A percentile compares a stretch with the other conserved stretches of the same genome.
Evolutionary conservation across 2,797 vertebrate species (phyloP).

Genomic region (Chelonia mydas): DNA sequence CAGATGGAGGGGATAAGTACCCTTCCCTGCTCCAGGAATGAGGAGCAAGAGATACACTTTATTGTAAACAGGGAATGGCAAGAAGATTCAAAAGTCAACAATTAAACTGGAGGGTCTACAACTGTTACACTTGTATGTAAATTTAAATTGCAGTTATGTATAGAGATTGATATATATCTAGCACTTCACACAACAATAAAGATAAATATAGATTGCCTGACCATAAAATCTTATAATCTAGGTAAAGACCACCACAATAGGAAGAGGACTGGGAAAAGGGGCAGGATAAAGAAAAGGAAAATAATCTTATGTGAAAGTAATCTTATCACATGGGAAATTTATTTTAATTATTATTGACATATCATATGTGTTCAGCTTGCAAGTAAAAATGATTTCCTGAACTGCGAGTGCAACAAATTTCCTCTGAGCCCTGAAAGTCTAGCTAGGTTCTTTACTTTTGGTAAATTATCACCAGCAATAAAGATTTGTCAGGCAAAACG

Average conservation of each 20-base stretch:
- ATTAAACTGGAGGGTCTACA: fast-evolving
- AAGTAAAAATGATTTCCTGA: neutral
- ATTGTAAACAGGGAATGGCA: fast-evolving
- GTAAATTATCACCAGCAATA: neutral
- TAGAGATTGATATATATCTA: neutral
- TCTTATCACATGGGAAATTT: neutral
- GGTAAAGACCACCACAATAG: fast-evolving
- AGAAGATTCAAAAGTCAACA: fast-evolving
- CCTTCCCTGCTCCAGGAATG: fast-evolving
- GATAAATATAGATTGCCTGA: fast-evolving
- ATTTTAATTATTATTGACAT: neutral
- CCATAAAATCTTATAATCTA: fast-evolving
- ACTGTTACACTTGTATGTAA: fast-evolving
- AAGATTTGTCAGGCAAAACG: fast-evolving
- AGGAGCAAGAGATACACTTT: neutral
- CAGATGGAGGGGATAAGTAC: fast-evolving
- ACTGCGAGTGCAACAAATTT: neutral
- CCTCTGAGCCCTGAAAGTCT: neutral
- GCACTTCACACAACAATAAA: fast-evolving
- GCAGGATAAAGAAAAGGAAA: neutral
- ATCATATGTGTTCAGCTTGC: neutral
- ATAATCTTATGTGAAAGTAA: neutral
- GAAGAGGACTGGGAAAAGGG: neutral
- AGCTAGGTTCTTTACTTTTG: neutral
- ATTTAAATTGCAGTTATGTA: neutral